Base-by-base conservation (phyloP, 2,888 invertebrate species). In the Cephus rjabovi region DNA sequence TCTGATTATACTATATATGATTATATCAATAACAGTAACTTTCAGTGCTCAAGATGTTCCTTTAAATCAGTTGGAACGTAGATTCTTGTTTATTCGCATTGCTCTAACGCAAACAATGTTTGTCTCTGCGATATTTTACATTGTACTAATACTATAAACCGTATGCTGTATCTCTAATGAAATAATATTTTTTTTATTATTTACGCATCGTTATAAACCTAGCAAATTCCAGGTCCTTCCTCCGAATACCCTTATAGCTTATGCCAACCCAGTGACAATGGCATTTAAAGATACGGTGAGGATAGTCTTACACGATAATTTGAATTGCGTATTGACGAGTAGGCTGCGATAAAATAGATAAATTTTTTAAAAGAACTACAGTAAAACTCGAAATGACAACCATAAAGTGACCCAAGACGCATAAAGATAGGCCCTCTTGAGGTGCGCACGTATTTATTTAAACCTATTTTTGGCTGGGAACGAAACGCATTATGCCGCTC, bases 401-500 rank as follows among this genome's bases (percentile, higher is more conserved):
- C 33, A 3, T 71, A 71, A 31, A 6, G 71, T 9, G 71, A 71
- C 71, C 33, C 71, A 34, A 12, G 71, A 11, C 71, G 31, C 33
- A 33, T 71, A 3, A 71, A 31, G 71, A 71, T 71, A 12, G 71
- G 12, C 12, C 33, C 71, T 71, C 31, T 34, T 9, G 71, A 71
- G 33, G 71, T 71, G 71, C 33, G 71, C 33, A 34, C 71, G n/a
- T 85, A 86, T 86, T 86, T 85, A 86, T 86, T 86, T 86, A 85
- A 86, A 85, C 86, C 85, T 85, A 86, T 86, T 86, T 83, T 85
- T 82, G 86, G 83, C 81, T 79, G 83, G 74, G 80, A 80, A 80
- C 83, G 84, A 85, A 85, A 85, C 83, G 79, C 85, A 81, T 85
- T 85, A 85, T 83, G 81, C 81, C 76, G 78, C 77, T 82, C 76